Base-by-base conservation (phyloP, 2,113 vertebrate species). In the Daboia siamensis region DNA sequence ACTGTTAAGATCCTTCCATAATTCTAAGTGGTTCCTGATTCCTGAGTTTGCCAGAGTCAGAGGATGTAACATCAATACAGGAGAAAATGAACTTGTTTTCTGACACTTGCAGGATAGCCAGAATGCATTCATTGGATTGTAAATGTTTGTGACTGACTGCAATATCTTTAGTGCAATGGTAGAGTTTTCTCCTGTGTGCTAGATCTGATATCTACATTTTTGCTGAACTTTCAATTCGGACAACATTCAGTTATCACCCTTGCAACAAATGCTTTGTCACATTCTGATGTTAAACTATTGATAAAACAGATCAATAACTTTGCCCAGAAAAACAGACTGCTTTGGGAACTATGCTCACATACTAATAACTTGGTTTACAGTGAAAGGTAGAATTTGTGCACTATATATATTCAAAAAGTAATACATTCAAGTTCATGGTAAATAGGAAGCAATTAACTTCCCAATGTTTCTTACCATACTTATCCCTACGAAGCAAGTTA, bases 371-470 rank as follows among this genome's bases (percentile, higher is more conserved):
- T 44, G 56, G 15, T n/a, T 74, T 52, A 74, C 29, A 52, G 17
- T 44, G 48, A 80, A 39, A 90, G 0, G 17, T 21, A 56, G 29
- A 59, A 57, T 59, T 74, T 29, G 15, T 20, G 46, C 51, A 26
- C 7, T 29, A 44, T 85, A 33, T 87, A 52, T 59, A 51, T 91
- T 91, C 84, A n/a, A 39, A 87, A 12, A 12, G 10, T 6, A 87
- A 91, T 64, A 9, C 3, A 64, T 21, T 87, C 29, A 64, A 64
- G 24, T 87, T 61, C 26, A 59, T 29, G 48, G 20, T 94, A 92
- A 59, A 91, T 56, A 92, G 93, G 85, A 46, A 89, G 84, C n/a
- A 93, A 29, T 39, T 90, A 51, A 93, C 86, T 61, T 90, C 91
- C 39, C 55, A 44, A 91, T 80, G 3, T 10, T 33, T 85, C n/a